These are phyloP conservation scores for Scarus forsteni DNA, from an alignment of 2,797 vertebrate genomes.

Conservation along the genomic window DNA sequence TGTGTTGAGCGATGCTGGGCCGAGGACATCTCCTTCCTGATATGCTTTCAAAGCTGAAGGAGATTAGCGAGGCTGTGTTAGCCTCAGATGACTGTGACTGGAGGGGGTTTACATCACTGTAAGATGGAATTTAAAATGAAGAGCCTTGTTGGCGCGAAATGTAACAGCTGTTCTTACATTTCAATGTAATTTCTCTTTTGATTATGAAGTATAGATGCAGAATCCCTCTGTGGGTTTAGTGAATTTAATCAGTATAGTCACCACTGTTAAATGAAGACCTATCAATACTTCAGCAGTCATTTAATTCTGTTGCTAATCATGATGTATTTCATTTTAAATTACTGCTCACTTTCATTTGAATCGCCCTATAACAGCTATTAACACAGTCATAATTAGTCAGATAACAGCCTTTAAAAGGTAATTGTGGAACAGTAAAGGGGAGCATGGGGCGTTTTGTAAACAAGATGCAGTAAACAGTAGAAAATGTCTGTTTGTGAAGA, in stretches of 20 bases:
- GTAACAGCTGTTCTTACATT: conserved; percentile 19
- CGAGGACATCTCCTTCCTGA: conserved; percentile 55
- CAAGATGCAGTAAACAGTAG: too few relatives aligned
- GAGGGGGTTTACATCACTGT: not conserved
- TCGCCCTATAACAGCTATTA: not conserved
- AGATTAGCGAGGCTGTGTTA: conserved; percentile 48
- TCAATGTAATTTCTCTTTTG: conserved; percentile 7
- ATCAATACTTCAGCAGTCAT: not conserved
- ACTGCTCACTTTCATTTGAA: not conserved
- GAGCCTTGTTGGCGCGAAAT: not conserved
- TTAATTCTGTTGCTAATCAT: not conserved
- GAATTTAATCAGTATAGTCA: not conserved
- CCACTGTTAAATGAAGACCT: not conserved
- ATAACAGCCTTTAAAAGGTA: not conserved
- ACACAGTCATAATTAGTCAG: not conserved
- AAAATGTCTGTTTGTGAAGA: too few relatives aligned
- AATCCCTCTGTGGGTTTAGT: not conserved
- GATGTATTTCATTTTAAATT: not conserved
- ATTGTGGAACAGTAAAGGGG: not conserved
- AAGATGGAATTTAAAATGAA: not conserved
- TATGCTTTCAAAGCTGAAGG: conserved; percentile 45
- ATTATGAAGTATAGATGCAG: not conserved
- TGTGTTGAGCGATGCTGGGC: conserved; percentile 59
- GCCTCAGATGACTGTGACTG: conserved; percentile 17
- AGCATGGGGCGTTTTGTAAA: too few relatives aligned